A percentile compares a stretch with the other conserved stretches of the same genome.
phyloP scores from a whole-genome alignment of 2,797 vertebrate genomes.

The Eremophila alpestris region DNA sequence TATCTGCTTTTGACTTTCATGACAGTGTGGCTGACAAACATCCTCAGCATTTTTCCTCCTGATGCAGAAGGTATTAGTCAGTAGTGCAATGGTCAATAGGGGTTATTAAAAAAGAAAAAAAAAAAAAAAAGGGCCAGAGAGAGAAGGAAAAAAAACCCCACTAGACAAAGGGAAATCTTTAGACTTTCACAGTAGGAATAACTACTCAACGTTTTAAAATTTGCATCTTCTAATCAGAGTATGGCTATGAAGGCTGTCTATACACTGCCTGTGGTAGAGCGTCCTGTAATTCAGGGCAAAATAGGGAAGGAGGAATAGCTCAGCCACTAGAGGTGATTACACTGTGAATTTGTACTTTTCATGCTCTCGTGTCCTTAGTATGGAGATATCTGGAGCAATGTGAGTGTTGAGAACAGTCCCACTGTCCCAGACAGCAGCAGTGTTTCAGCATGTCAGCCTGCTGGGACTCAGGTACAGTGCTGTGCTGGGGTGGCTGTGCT shows the following conservation, averaged over 20 bases:
- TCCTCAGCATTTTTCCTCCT: slow-evolving; percentile 32
- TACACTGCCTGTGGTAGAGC: background rate
- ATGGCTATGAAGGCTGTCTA: background rate
- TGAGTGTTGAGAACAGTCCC: background rate
- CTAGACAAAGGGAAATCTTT: background rate
- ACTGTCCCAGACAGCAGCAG: background rate
- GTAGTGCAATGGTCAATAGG: slow-evolving; percentile 14
- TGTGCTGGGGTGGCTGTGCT: background rate
- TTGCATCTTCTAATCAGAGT: background rate
- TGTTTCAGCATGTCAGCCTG: background rate
- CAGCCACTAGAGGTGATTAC: background rate
- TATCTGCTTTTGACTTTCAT: slow-evolving; percentile 55
- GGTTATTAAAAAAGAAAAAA: background rate
- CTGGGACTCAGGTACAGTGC: background rate
- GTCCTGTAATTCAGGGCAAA: background rate
- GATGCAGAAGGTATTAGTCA: slow-evolving; percentile 43
- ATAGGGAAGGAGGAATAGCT: background rate
- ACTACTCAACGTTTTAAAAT: background rate
- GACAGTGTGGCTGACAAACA: slow-evolving; percentile 60
- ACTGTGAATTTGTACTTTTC: background rate
- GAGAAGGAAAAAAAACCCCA: background rate
- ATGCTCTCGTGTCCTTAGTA: background rate
- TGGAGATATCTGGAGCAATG: background rate
- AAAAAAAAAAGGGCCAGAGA: background rate
- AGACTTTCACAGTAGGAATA: background rate